Conservation (phyloP, 2,797 vertebrate species). For the Cetoscarus ocellatus region DNA sequence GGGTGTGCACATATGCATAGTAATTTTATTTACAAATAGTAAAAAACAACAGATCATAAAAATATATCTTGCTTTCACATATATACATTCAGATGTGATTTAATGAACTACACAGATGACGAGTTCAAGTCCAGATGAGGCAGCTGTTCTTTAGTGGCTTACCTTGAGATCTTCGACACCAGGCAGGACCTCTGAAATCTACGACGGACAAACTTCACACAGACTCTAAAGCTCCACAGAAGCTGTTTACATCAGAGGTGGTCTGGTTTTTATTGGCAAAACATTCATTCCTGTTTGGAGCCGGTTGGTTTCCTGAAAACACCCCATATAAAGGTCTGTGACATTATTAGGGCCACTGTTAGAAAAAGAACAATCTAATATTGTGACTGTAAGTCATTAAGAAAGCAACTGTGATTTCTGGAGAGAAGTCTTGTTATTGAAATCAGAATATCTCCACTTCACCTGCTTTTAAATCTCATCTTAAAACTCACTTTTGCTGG, state of each 20-base stretch:
- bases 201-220: constrained; percentile 46
- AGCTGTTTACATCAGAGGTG: constrained; percentile 67
- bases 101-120: constrained; percentile 46
- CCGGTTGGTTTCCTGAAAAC: constrained; percentile 57
- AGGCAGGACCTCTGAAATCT: constrained; percentile 45
- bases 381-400: too few relatives aligned
- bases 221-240: constrained; percentile 76
- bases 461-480: too few relatives aligned
- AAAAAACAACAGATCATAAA: constrained; percentile 72
- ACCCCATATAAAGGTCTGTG: constrained; percentile 45
- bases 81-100: constrained; percentile 70
- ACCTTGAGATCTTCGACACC: constrained; percentile 47
- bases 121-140: constrained; percentile 58
- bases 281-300: constrained; percentile 74
- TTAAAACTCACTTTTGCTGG: too few relatives aligned
- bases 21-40: constrained; percentile 78
- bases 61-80: constrained; percentile 80
- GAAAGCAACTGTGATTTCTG: constrained; percentile 9
- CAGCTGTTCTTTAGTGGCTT: constrained; percentile 67
- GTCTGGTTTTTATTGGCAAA: constrained; percentile 56
- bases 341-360: constrained; percentile 23
- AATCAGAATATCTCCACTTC: too few relatives aligned
- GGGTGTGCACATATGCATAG: constrained; percentile 38
- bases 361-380: constrained; percentile 17
- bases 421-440: too few relatives aligned